Conservation (phyloP, 2,888 invertebrate genomes). For the Crocallis elinguaria region DNA sequence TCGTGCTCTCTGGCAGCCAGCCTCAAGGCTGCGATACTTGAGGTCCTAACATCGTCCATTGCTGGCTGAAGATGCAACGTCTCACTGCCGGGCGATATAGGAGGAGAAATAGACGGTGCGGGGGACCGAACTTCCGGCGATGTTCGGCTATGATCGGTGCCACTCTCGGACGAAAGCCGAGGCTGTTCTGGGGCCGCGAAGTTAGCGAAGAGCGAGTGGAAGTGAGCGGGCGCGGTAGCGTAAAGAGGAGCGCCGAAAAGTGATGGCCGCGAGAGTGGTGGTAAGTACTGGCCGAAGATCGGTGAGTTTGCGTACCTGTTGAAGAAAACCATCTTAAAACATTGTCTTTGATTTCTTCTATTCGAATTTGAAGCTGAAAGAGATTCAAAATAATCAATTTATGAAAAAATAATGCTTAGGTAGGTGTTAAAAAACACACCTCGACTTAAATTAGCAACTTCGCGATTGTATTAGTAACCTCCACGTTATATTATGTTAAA, state of each 20-base stretch:
- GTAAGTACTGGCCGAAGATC: slow-evolving; percentile 74
- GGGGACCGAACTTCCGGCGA: slow-evolving; percentile 66
- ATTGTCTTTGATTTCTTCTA: background rate
- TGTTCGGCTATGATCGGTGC: slow-evolving; percentile 62
- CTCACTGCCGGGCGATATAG: slow-evolving; percentile 79
- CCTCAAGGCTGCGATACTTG: slow-evolving; percentile 94
- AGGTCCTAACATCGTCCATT: slow-evolving; percentile 89
- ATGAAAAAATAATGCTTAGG: too few species aligned
- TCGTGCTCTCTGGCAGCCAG: slow-evolving; percentile 96
- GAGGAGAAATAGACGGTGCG: slow-evolving; percentile 80
- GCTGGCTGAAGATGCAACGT: slow-evolving; percentile 78
- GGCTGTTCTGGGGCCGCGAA: slow-evolving; percentile 85
- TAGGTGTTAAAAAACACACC: too few species aligned
- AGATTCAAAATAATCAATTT: background rate
- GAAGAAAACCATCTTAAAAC: slow-evolving; percentile 22
- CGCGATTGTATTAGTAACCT: too few species aligned
- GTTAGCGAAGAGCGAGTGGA: slow-evolving; percentile 94
- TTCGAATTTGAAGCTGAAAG: background rate
- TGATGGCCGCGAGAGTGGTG: slow-evolving; percentile 67
- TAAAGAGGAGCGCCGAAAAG: slow-evolving; percentile 76
- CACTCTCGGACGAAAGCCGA: slow-evolving; percentile 69
- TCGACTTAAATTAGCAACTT: too few species aligned
- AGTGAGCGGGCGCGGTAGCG: slow-evolving; percentile 85
- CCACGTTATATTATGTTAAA: too few species aligned
- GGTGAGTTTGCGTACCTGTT: slow-evolving; percentile 76